These are phyloP conservation scores for Catocala fraxini DNA, from an alignment of 2,888 invertebrate species.

Conservation along the genomic window DNA sequence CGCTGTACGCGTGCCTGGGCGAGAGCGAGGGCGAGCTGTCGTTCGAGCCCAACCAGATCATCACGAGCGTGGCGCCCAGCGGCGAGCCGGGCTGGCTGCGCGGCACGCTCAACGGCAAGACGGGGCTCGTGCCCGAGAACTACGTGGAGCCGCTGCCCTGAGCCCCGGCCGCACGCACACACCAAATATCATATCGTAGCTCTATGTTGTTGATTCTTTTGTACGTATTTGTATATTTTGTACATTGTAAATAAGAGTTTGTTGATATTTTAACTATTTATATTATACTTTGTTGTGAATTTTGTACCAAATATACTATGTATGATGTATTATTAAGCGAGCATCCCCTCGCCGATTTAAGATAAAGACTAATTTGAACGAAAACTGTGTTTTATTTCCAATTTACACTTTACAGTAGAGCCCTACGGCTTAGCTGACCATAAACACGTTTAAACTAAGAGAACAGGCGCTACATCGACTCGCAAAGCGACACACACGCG, in stretches of 20 bases:
- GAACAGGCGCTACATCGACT: too few relatives aligned
- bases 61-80: constrained; percentile 97
- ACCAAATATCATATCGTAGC: constrained; percentile 62
- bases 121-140: constrained; percentile 98
- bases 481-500: neutral
- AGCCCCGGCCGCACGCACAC: constrained; percentile 43
- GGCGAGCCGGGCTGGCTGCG: constrained; percentile 99
- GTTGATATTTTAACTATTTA: constrained; percentile 86
- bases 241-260: constrained; percentile 84
- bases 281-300: constrained; percentile 84
- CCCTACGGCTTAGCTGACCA: neutral
- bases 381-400: constrained; percentile 37
- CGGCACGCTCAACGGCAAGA: constrained; percentile 96
- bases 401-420: neutral
- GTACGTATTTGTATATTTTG: constrained; percentile 81
- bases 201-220: constrained; percentile 77
- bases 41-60: constrained; percentile 99
- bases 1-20: constrained; percentile 98
- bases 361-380: constrained; percentile 54
- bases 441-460: too few relatives aligned
- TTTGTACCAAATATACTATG: constrained; percentile 85
- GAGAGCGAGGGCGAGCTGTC: constrained; percentile 99
- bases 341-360: constrained; percentile 43
- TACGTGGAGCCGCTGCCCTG: constrained; percentile 96
- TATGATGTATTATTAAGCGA: constrained; percentile 54